Conservation (phyloP, 2,797 vertebrate species). For the Poliocrania exsul region DNA sequence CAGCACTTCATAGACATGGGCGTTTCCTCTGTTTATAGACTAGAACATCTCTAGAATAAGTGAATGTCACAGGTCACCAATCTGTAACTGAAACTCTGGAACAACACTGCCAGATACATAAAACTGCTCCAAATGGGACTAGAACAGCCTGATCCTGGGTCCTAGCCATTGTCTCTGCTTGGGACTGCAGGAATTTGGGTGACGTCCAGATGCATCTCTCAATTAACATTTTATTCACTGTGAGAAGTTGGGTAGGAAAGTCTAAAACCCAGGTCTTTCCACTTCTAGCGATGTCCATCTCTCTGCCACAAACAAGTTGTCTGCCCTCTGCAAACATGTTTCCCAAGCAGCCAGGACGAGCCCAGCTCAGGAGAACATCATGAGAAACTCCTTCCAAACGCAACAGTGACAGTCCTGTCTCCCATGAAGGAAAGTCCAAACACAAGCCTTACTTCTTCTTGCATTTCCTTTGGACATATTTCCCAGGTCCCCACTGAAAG, state of each 20-base stretch:
- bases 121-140: not conserved
- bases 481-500: not conserved
- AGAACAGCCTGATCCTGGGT: not conserved
- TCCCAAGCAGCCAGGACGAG: not conserved
- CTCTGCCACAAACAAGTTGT: not conserved
- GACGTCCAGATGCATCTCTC: not conserved
- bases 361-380: not conserved
- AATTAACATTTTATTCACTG: not conserved
- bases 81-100: not conserved
- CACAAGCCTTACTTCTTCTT: not conserved
- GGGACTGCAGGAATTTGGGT: not conserved
- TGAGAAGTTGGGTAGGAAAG: not conserved
- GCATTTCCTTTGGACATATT: constrained; percentile 13
- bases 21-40: not conserved
- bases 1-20: not conserved
- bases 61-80: not conserved
- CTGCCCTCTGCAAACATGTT: not conserved
- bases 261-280: not conserved
- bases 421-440: not conserved
- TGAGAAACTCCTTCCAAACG: not conserved
- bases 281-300: not conserved
- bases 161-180: not conserved
- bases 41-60: not conserved
- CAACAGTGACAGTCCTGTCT: not conserved
- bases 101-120: not conserved